Evolutionary conservation across 1,140 invertebrate genomes (phyloP).

Genomic region (Megalopta genalis): DNA sequence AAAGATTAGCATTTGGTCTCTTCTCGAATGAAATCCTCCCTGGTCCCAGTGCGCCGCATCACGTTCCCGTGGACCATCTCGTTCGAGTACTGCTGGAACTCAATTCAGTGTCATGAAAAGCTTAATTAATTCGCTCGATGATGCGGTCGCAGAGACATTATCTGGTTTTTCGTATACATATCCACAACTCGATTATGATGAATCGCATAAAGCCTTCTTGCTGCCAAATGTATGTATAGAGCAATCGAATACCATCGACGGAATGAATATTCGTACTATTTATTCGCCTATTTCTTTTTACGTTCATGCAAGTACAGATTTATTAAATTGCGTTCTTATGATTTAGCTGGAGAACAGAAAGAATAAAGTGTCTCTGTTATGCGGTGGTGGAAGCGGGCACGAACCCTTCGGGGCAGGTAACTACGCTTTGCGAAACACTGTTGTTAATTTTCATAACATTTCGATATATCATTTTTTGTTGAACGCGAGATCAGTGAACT

Average conservation of each 20-base stretch:
- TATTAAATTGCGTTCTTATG: background rate
- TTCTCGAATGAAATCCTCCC: background rate
- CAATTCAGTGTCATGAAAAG: constrained; percentile 78
- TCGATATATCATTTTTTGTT: background rate
- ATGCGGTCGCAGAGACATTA: constrained; percentile 86
- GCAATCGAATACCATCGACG: background rate
- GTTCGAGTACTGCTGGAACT: background rate
- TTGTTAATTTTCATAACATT: background rate
- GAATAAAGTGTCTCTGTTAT: constrained; percentile 86
- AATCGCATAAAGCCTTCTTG: constrained; percentile 83
- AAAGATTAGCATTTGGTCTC: background rate
- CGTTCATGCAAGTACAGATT: background rate
- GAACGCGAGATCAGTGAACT: no score
- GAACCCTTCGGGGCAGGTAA: constrained; percentile 89
- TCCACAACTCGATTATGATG: constrained; percentile 82
- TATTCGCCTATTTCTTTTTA: background rate
- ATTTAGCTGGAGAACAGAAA: constrained; percentile 78
- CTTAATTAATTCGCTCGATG: constrained; percentile 84
- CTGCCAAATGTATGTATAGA: constrained; percentile 76
- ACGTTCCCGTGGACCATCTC: background rate
- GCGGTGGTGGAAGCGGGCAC: constrained; percentile 92
- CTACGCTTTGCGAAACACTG: background rate
- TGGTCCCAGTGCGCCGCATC: background rate
- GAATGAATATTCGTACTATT: background rate
- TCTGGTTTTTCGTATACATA: constrained; percentile 84